phyloP scores from a whole-genome alignment of 2,113 vertebrate genomes.

The Cololabis saira region DNA sequence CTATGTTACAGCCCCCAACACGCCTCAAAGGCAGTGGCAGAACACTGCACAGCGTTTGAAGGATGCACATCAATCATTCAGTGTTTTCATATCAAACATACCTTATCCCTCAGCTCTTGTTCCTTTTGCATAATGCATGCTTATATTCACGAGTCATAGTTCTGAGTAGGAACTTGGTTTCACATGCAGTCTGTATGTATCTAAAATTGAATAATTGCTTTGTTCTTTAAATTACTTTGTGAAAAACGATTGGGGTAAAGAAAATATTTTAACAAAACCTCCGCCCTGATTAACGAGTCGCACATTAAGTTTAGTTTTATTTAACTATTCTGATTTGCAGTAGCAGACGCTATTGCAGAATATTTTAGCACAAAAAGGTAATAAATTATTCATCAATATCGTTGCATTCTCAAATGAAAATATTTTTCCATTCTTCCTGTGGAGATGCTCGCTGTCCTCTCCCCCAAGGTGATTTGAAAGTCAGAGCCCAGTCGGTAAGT shows the following conservation, averaged over 20 bases:
- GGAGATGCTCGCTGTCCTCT: slow-evolving; percentile 9
- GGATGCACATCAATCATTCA: slow-evolving; percentile 43
- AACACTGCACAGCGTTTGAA: slow-evolving; percentile 5
- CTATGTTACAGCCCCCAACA: background rate
- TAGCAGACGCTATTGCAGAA: background rate
- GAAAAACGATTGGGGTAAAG: background rate
- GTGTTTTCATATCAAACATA: slow-evolving; percentile 33
- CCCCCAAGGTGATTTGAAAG: slow-evolving; percentile 71
- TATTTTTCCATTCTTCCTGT: background rate
- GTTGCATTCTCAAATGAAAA: background rate
- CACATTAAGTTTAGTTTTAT: background rate
- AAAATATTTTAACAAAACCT: background rate
- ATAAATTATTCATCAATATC: background rate
- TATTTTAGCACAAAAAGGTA: background rate
- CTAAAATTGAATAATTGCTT: background rate
- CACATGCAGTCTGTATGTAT: background rate
- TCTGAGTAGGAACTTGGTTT: background rate
- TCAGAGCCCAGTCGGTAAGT: slow-evolving; percentile 58
- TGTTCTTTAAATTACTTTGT: background rate
- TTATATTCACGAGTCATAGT: slow-evolving; percentile 4
- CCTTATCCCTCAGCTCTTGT: slow-evolving; percentile 13
- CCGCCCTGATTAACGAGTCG: background rate
- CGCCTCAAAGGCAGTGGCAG: slow-evolving; percentile 31
- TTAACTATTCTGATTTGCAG: background rate
- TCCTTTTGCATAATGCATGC: slow-evolving; percentile 19